Percentiles rank a stretch among this genome's conserved stretches.
These are phyloP conservation scores for Drosophila setosimentum DNA, from an alignment of 2,888 invertebrate genomes.

Conservation along the genomic window DNA sequence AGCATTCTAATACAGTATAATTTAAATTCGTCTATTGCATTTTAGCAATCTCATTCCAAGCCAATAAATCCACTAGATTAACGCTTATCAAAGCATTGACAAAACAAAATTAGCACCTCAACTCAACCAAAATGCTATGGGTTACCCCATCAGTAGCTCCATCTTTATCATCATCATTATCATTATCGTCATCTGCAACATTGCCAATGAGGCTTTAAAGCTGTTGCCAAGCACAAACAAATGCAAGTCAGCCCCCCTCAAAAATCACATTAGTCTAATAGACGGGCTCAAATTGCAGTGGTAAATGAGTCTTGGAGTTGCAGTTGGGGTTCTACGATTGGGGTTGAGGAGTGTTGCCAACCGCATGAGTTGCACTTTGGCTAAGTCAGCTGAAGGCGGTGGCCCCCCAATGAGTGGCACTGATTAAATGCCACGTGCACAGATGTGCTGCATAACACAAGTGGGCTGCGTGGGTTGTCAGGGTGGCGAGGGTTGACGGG, in stretches of 20 bases:
- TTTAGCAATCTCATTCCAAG: neutral
- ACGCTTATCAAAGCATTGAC: slow-evolving; percentile 64
- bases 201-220: slow-evolving; percentile 57
- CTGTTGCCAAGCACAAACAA: slow-evolving; percentile 44
- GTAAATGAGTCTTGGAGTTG: slow-evolving; percentile 17
- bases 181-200: slow-evolving; percentile 17
- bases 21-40: no score
- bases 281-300: slow-evolving; percentile 35
- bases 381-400: slow-evolving; percentile 46
- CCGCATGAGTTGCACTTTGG: slow-evolving; percentile 75
- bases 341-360: slow-evolving; percentile 28
- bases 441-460: slow-evolving; percentile 37
- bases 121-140: slow-evolving; percentile 3
- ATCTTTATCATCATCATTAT: slow-evolving; percentile 6
- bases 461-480: neutral
- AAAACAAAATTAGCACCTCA: slow-evolving; percentile 41
- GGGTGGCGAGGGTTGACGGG: neutral
- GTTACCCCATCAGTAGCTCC: slow-evolving; percentile 30
- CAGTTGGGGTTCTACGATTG: neutral
- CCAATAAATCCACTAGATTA: slow-evolving; percentile 62
- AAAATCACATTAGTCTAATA: slow-evolving; percentile 45
- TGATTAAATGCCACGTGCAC: slow-evolving; percentile 69
- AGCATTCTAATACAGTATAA: neutral
- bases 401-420: slow-evolving; percentile 58
- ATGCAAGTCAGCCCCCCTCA: slow-evolving; percentile 53